Percentiles rank a stretch among this genome's conserved stretches.
Evolutionary conservation across 2,888 invertebrate species (phyloP).

Genomic region (Caradrina kadenii): DNA sequence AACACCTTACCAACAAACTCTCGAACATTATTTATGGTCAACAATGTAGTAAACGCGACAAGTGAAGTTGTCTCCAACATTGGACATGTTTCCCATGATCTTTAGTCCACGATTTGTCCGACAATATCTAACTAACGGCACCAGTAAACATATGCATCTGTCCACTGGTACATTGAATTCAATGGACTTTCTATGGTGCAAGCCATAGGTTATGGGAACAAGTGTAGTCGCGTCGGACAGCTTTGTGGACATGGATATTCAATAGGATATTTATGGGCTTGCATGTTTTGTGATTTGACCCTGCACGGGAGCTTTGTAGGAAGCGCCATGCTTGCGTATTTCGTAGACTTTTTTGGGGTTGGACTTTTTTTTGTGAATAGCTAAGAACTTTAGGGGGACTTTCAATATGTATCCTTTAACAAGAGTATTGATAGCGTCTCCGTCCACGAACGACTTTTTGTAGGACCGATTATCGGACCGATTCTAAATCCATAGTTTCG

Average conservation of each 20-base stretch:
- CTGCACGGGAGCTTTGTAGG: constrained; percentile 41
- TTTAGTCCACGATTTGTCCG: constrained; percentile 63
- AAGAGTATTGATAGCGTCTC: too few species aligned
- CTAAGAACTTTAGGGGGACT: neutral
- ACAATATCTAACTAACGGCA: constrained; percentile 63
- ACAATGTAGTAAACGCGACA: constrained; percentile 39
- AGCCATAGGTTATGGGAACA: constrained; percentile 69
- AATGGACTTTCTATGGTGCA: constrained; percentile 65
- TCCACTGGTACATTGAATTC: constrained; percentile 60
- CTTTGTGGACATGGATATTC: constrained; percentile 64
- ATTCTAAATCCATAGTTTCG: too few species aligned
- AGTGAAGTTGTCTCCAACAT: constrained; percentile 60
- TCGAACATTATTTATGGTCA: constrained; percentile 50
- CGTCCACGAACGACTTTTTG: too few species aligned
- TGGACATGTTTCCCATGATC: constrained; percentile 54
- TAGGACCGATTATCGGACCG: too few species aligned
- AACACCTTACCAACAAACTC: constrained; percentile 21
- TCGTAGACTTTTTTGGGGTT: constrained; percentile 13
- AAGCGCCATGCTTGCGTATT: constrained; percentile 32
- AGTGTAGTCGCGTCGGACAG: constrained; percentile 64
- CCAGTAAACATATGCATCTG: constrained; percentile 64
- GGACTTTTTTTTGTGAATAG: neutral
- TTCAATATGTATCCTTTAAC: too few species aligned
- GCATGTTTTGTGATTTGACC: constrained; percentile 53
- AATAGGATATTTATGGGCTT: constrained; percentile 64